Evolutionary conservation across 2,888 invertebrate genomes (phyloP).

Genomic region (Andrena bucephala): DNA sequence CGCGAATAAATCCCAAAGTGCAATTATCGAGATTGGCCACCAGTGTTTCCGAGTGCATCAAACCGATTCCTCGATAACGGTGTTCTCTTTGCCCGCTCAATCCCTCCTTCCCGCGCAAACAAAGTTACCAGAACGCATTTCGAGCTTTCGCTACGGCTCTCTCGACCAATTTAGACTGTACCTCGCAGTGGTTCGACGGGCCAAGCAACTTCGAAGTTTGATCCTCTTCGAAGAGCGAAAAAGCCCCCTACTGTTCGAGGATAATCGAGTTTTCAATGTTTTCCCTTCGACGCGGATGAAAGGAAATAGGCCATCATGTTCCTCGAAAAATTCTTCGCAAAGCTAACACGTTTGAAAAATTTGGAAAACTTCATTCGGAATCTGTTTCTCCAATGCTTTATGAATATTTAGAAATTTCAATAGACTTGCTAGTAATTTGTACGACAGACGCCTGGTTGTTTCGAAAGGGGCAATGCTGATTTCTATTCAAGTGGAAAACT

Average conservation of each 20-base stretch:
- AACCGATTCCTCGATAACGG: neutral
- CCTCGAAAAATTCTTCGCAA: neutral
- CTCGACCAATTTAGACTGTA: neutral
- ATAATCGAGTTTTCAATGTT: neutral
- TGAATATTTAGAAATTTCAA: too few relatives aligned
- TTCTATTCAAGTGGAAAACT: too few relatives aligned
- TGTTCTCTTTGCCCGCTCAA: neutral
- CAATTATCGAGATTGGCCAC: conserved; percentile 17
- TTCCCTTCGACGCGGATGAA: neutral
- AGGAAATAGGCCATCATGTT: neutral
- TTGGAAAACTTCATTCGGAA: too few relatives aligned
- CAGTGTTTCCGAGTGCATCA: neutral
- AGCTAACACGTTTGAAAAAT: too few relatives aligned
- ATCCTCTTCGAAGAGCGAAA: neutral
- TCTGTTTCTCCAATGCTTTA: too few relatives aligned
- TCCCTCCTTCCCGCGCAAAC: neutral
- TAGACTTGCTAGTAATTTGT: too few relatives aligned
- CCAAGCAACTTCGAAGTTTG: neutral
- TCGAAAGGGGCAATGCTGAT: too few relatives aligned
- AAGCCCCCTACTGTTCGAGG: neutral
- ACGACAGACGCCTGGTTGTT: too few relatives aligned
- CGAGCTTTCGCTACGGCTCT: neutral
- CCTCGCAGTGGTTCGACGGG: neutral
- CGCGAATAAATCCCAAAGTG: neutral
- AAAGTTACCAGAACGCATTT: neutral